A percentile compares a stretch with the other conserved stretches of the same genome.
Evolutionary conservation across 2,888 invertebrate species (phyloP).

Genomic region (Drosophila heteroneura): DNA sequence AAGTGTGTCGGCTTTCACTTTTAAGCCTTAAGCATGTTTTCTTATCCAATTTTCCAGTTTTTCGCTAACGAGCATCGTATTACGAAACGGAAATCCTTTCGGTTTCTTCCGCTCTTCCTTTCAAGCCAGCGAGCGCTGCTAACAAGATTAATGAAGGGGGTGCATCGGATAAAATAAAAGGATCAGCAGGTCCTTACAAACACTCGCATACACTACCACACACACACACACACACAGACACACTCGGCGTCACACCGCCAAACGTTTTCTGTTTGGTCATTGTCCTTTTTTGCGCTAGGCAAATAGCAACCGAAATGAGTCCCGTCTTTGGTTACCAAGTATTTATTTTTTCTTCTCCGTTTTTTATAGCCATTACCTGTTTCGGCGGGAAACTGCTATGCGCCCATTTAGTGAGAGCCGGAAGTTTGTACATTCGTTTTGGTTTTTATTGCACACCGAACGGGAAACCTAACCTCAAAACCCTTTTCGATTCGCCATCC

Average conservation of each 20-base stretch:
- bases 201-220: slow-evolving; percentile 9
- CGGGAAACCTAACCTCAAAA: slow-evolving; percentile 30
- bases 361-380: slow-evolving; percentile 49
- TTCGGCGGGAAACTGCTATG: slow-evolving; percentile 22
- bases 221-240: slow-evolving; percentile 21
- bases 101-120: slow-evolving; percentile 71
- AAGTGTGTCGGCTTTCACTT: slow-evolving; percentile 72
- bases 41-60: slow-evolving; percentile 57
- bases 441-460: slow-evolving; percentile 63
- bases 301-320: slow-evolving; percentile 52
- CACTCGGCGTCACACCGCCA: slow-evolving; percentile 49
- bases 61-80: slow-evolving; percentile 57
- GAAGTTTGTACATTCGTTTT: slow-evolving; percentile 74
- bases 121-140: slow-evolving; percentile 46
- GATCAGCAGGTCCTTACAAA: slow-evolving; percentile 56
- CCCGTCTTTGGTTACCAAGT: slow-evolving; percentile 54
- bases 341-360: neutral
- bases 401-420: slow-evolving; percentile 42
- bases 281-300: slow-evolving; percentile 80
- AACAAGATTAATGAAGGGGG: slow-evolving; percentile 81
- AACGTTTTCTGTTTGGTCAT: slow-evolving; percentile 74
- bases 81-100: slow-evolving; percentile 82
- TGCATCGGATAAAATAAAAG: slow-evolving; percentile 45
- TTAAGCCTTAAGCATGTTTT: slow-evolving; percentile 54
- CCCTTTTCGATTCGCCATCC: slow-evolving; percentile 31